Evolutionary conservation across 2,113 vertebrate genomes (phyloP).

Genomic region (Atractosteus spatula): DNA sequence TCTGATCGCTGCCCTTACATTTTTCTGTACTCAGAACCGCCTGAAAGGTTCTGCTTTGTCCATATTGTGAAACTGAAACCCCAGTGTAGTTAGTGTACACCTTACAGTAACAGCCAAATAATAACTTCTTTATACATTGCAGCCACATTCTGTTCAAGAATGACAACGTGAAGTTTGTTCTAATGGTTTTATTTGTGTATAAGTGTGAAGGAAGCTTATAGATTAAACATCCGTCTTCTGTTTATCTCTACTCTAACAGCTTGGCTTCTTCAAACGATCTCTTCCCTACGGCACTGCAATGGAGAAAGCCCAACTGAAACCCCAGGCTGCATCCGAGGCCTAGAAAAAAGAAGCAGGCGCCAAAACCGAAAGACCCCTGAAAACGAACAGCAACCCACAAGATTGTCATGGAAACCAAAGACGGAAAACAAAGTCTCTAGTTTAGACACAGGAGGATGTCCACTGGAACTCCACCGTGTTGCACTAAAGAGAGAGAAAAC

Average conservation of each 20-base stretch:
- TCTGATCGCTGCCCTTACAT: too few relatives aligned
- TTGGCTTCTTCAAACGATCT: slow-evolving; percentile 90
- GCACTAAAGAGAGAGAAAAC: slow-evolving; percentile 60
- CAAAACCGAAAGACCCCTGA: slow-evolving; percentile 24
- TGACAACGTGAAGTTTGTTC: not conserved
- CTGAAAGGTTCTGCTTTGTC: too few relatives aligned
- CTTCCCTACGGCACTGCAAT: slow-evolving; percentile 86
- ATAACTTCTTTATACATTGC: not conserved
- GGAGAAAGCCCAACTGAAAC: slow-evolving; percentile 94
- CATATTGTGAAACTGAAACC: too few relatives aligned
- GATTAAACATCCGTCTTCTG: not conserved
- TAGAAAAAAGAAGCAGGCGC: slow-evolving; percentile 43
- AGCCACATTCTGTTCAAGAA: not conserved
- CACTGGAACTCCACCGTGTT: slow-evolving; percentile 73
- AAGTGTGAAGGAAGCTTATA: too few relatives aligned
- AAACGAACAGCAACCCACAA: slow-evolving; percentile 39
- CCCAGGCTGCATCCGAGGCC: slow-evolving; percentile 88
- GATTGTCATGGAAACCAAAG: slow-evolving; percentile 48
- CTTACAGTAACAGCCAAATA: not conserved
- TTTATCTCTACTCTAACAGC: slow-evolving; percentile 50
- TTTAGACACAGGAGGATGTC: slow-evolving; percentile 46
- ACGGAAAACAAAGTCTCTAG: slow-evolving; percentile 40
- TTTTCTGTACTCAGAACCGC: too few relatives aligned
- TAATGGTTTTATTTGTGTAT: not conserved
- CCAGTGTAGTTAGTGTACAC: not conserved